Evolutionary conservation across 2,888 invertebrate species (phyloP).

Genomic region (Oligia strigilis): DNA sequence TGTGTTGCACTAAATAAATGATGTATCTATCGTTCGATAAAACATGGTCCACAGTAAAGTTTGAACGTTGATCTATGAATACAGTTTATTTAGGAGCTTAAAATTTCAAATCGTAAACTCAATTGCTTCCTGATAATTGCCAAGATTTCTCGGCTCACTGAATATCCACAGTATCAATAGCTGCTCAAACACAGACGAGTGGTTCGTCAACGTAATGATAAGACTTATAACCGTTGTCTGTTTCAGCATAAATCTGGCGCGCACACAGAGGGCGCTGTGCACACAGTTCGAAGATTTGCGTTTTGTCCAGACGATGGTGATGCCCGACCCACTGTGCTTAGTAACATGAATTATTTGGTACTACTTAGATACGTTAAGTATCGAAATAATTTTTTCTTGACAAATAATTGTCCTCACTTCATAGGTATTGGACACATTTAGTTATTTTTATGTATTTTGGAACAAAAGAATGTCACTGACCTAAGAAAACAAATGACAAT

Average conservation of each 20-base stretch:
- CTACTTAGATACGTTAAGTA: no score
- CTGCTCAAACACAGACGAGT: slow-evolving; percentile 30
- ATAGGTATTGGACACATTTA: neutral
- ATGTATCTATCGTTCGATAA: neutral
- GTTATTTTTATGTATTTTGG: neutral
- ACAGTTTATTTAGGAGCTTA: neutral
- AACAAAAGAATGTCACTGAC: neutral
- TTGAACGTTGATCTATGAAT: neutral
- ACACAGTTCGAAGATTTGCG: slow-evolving; percentile 39
- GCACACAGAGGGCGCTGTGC: slow-evolving; percentile 48
- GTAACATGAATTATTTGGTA: slow-evolving; percentile 8
- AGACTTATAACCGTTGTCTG: slow-evolving; percentile 41
- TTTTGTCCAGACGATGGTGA: slow-evolving; percentile 39
- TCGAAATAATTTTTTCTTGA: neutral
- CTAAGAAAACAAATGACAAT: neutral
- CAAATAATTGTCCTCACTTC: no score
- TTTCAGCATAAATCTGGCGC: slow-evolving; percentile 44
- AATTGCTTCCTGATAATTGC: slow-evolving; percentile 15
- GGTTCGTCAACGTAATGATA: slow-evolving; percentile 50
- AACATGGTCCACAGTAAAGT: neutral
- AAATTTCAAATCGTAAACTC: neutral
- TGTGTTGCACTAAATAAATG: neutral
- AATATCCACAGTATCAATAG: slow-evolving; percentile 27
- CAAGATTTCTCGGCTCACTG: neutral
- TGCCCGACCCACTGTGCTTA: slow-evolving; percentile 31